Evolutionary conservation across 2,113 vertebrate species (phyloP).

Genomic region (Eolophus roseicapilla): DNA sequence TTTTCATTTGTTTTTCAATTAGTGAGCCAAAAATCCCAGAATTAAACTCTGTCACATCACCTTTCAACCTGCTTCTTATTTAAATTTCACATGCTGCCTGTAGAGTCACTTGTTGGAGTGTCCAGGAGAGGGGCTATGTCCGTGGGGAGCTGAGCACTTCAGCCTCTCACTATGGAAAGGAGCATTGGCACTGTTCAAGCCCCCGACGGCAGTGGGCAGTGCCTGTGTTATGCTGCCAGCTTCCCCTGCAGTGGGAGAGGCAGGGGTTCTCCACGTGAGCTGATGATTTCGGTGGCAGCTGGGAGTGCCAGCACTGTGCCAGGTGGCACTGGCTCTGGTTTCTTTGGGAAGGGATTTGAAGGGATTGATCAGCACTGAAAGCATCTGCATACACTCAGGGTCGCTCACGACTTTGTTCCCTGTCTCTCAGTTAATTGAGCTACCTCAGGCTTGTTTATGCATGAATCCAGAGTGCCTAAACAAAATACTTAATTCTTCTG

Average conservation of each 20-base stretch:
- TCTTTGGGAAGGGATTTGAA: not conserved
- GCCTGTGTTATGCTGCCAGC: not conserved
- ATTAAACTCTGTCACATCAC: not conserved
- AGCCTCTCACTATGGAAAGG: not conserved
- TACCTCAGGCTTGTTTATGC: not conserved
- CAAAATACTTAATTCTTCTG: not conserved
- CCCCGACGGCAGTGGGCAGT: not conserved
- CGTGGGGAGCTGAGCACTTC: fast-evolving
- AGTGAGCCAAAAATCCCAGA: not conserved
- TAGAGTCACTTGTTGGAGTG: too few species aligned
- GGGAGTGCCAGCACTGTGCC: not conserved
- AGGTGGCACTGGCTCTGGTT: not conserved
- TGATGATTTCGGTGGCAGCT: not conserved
- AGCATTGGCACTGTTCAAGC: not conserved
- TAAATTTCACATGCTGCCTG: not conserved
- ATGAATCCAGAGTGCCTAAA: not conserved
- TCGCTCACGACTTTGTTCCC: not conserved
- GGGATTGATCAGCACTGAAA: not conserved
- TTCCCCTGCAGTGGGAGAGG: not conserved
- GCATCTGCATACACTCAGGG: not conserved
- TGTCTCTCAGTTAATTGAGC: not conserved
- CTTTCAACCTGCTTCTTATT: not conserved
- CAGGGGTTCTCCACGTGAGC: not conserved
- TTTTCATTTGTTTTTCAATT: not conserved
- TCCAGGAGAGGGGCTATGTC: not conserved